Percentiles rank a stretch among this genome's conserved stretches.
These are phyloP conservation scores for Cyrtodaria siliqua DNA, from an alignment of 2,888 invertebrate genomes.

Conservation along the genomic window DNA sequence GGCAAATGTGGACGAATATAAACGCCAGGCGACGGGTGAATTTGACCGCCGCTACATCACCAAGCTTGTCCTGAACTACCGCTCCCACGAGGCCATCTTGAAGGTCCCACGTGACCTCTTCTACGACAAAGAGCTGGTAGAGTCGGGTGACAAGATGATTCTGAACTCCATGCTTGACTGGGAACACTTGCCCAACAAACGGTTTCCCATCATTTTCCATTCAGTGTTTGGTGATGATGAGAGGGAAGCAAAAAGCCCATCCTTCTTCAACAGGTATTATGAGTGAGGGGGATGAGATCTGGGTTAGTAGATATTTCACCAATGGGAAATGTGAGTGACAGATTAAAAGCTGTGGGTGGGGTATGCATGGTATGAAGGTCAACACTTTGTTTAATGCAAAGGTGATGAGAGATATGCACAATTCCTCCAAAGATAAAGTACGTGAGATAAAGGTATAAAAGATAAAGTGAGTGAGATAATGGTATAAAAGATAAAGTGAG, in stretches of 20 bases:
- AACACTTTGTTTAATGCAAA: too few species aligned
- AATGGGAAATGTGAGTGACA: too few species aligned
- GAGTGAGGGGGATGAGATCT: too few species aligned
- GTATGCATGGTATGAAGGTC: too few species aligned
- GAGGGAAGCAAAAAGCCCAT: conserved; percentile 69
- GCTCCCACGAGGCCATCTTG: conserved; percentile 92
- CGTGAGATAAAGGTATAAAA: too few species aligned
- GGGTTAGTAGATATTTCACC: too few species aligned
- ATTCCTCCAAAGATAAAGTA: too few species aligned
- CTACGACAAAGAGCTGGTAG: conserved; percentile 92
- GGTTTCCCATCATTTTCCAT: conserved; percentile 83
- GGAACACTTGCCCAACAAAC: conserved; percentile 70
- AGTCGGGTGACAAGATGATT: conserved; percentile 64
- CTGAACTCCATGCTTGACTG: conserved; percentile 50
- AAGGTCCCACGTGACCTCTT: conserved; percentile 92
- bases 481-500: too few species aligned
- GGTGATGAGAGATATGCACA: too few species aligned
- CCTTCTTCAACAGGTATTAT: conserved; percentile 73
- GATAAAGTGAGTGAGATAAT: too few species aligned
- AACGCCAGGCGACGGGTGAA: background rate
- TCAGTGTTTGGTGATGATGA: conserved; percentile 76
- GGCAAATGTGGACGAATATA: conserved; percentile 40
- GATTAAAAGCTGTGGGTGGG: too few species aligned
- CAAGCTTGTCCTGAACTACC: conserved; percentile 93
- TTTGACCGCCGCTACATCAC: conserved; percentile 88